A percentile compares a stretch with the other conserved stretches of the same genome.
Conservation (phyloP, 2,888 invertebrate species). For the Tupiocoris notatus region DNA sequence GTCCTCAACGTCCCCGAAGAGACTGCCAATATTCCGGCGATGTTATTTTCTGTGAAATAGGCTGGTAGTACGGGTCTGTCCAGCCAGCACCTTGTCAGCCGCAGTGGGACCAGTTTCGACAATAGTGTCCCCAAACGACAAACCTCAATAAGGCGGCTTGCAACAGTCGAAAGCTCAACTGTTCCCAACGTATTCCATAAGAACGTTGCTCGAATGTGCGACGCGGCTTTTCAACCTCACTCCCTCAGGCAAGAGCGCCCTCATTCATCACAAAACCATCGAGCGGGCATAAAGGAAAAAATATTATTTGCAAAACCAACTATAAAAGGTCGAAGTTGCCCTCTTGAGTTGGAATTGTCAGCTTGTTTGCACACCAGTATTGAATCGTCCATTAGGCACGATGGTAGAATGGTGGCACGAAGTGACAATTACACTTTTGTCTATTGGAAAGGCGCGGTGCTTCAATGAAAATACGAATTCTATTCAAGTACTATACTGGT, state of each 20-base stretch:
- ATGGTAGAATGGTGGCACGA: too few relatives aligned
- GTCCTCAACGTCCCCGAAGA: neutral
- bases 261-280: neutral
- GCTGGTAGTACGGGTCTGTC: neutral
- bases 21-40: neutral
- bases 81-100: neutral
- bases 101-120: neutral
- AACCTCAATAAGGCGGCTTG: neutral
- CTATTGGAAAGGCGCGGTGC: too few relatives aligned
- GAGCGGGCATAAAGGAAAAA: neutral
- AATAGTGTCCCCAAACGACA: neutral
- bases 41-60: neutral
- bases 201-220: neutral
- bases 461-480: too few relatives aligned
- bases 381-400: neutral
- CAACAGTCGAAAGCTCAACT: neutral
- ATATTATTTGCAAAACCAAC: neutral
- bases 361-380: neutral
- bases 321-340: neutral
- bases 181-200: neutral
- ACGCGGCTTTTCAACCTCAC: too few relatives aligned
- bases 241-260: too few relatives aligned
- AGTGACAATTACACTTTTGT: too few relatives aligned
- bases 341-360: neutral
- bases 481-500: too few relatives aligned